Percentiles rank a stretch among this genome's conserved stretches.
These are phyloP conservation scores for Hippocampus zosterae DNA, from an alignment of 2,113 vertebrate genomes.

Conservation along the genomic window DNA sequence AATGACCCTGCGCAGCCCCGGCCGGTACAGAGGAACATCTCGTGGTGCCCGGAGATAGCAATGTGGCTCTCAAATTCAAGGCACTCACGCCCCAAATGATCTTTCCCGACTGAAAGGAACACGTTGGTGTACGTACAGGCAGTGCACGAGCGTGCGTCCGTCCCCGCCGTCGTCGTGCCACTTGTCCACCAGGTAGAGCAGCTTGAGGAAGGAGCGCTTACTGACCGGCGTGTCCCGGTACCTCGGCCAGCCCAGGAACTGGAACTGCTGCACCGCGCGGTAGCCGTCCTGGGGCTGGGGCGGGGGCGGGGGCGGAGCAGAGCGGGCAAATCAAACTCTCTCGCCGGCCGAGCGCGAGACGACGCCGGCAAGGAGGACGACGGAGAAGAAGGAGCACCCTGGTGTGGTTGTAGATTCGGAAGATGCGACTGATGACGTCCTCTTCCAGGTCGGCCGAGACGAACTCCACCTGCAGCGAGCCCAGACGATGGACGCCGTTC, in stretches of 20 bases:
- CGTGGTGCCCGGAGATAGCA: too few relatives aligned
- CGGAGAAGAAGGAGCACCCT: conserved; percentile 70
- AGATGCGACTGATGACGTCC: conserved; percentile 97
- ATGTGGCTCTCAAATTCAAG: too few relatives aligned
- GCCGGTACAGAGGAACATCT: too few relatives aligned
- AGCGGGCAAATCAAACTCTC: conserved; percentile 13
- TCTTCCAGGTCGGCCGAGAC: conserved; percentile 95
- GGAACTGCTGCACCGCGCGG: conserved; percentile 97
- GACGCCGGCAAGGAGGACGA: neutral
- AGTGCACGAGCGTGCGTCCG: conserved; percentile 92
- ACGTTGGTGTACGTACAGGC: conserved; percentile 81
- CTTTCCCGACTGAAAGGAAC: too few relatives aligned
- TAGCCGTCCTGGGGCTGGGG: conserved; percentile 89
- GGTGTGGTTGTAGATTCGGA: conserved; percentile 95
- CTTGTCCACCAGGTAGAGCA: conserved; percentile 92
- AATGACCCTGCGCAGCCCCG: too few relatives aligned
- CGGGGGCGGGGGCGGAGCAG: conserved; percentile 67
- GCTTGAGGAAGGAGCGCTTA: conserved; percentile 93
- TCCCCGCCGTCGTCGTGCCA: conserved; percentile 96
- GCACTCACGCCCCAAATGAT: too few relatives aligned
- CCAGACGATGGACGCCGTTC: conserved; percentile 89
- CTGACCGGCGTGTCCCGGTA: conserved; percentile 90
- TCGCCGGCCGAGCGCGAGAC: neutral
- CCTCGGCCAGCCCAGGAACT: conserved; percentile 97
- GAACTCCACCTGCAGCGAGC: conserved; percentile 96